Evolutionary conservation across 2,797 vertebrate genomes (phyloP).

Genomic region (Danio choprae): DNA sequence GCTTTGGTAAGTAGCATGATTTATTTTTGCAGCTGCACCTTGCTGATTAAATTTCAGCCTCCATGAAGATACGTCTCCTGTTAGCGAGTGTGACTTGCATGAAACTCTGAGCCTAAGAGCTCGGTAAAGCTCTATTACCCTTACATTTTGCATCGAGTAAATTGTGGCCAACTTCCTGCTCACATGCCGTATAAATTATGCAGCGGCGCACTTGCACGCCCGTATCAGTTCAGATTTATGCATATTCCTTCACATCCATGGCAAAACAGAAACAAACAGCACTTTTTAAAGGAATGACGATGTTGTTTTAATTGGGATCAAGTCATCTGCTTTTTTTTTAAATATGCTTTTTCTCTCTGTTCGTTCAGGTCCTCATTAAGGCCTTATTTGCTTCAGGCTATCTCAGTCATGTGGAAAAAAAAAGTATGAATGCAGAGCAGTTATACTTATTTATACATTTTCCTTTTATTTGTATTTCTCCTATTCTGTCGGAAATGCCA

Average conservation of each 20-base stretch:
- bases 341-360: not conserved
- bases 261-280: conserved; percentile 19
- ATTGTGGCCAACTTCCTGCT: conserved; percentile 16
- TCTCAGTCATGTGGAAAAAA: conserved; percentile 21
- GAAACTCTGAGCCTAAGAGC: not conserved
- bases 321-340: conserved; percentile 13
- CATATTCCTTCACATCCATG: not conserved
- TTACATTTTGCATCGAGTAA: not conserved
- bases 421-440: not conserved
- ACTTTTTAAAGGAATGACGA: conserved; percentile 19
- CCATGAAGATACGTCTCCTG: conserved; percentile 28
- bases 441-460: conserved; percentile 46
- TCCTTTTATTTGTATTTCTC: conserved; percentile 60
- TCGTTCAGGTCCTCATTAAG: conserved; percentile 25
- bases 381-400: conserved; percentile 15
- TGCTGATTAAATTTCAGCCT: conserved; percentile 31
- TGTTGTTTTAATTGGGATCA: conserved; percentile 40
- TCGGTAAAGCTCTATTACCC: conserved; percentile 8
- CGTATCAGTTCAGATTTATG: not conserved
- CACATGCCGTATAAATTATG: not conserved
- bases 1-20: conserved; percentile 38
- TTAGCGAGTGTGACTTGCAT: conserved; percentile 23
- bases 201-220: not conserved
- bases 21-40: conserved; percentile 11
- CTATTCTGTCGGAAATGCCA: conserved; percentile 74